Base-by-base conservation (phyloP, 2,113 vertebrate species). In the Alexandromys fortis region DNA sequence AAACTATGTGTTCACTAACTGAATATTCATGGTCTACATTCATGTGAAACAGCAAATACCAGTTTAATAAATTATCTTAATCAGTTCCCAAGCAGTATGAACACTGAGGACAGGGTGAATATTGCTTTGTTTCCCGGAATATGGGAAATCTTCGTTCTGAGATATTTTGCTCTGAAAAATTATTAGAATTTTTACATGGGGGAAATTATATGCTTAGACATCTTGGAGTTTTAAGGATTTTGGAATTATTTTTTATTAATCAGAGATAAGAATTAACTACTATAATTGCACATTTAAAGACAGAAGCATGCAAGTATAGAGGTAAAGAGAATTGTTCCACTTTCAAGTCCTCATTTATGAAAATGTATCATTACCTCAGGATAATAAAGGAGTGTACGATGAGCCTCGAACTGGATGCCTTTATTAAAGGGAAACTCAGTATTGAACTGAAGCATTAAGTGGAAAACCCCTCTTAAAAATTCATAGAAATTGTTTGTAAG, bases 261-360 rank as follows among this genome's bases (percentile, higher is more conserved):
- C 45, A 17, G 86, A 83, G 26, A 42, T 93, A 92, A 88, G 21
- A 86, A 68, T 92, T 73, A 68, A 79, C 22, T 81, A 49, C 45
- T 75, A n/a, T 3, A 91, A 17, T 96, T 85, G 75, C 86, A 70
- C 86, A 93, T 86, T 82, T 95, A 17, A 77, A 91, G 70, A 55
- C 28, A 38, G 26, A 90, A 93, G 86, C 35, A 79, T 94, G 78
- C n/a, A 81, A 52, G n/a, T 63, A 82, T 87, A 77, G 24, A 89
- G 88, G 17, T 76, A 77, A 88, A 93, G n/a, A 91, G 17, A 4
- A 61, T 72, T 58, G 17, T 47, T 86, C 7, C 0, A 58, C 16
- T 96, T 94, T 78, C 92, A 88, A 75, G 30, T 11, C 42, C 86
- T 70, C 17, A 1, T 55, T 96, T 92, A 35, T 90, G 55, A 92